Percentiles rank a stretch among this genome's conserved stretches.
Conservation (phyloP, 1,140 invertebrate genomes). For the Ceratina calcarata region DNA sequence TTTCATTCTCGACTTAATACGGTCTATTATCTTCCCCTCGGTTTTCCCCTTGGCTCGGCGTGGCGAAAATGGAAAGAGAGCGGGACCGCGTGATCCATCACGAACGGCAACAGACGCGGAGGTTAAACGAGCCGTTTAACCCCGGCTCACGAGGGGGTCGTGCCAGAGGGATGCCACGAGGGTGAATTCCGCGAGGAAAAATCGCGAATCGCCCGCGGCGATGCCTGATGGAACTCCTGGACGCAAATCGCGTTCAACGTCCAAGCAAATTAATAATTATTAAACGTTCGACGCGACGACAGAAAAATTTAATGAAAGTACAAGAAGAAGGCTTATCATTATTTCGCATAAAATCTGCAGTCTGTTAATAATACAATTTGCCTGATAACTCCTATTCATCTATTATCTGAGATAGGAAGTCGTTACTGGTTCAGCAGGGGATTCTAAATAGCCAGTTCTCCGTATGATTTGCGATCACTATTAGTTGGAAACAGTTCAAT, state of each 20-base stretch:
- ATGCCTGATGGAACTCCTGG: slow-evolving; percentile 1
- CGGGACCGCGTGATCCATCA: slow-evolving; percentile 39
- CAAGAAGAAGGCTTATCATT: no score
- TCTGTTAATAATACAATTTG: slow-evolving; percentile 31
- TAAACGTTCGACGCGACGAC: no score
- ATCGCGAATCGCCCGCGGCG: not conserved
- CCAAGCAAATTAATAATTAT: no score
- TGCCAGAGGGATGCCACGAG: not conserved
- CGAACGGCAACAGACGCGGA: slow-evolving; percentile 42
- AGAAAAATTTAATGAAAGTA: no score
- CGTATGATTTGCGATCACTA: no score
- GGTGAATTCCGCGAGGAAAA: not conserved
- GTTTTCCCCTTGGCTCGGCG: no score
- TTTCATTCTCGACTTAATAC: no score
- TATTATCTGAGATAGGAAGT: slow-evolving; percentile 15
- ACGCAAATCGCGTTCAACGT: no score
- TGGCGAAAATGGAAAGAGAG: not conserved
- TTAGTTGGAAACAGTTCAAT: no score
- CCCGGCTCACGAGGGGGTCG: slow-evolving; percentile 26
- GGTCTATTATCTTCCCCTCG: no score
- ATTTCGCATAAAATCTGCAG: no score
- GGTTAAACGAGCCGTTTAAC: slow-evolving; percentile 61
- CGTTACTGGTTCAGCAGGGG: not conserved
- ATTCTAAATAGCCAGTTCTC: not conserved
- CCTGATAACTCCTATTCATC: slow-evolving; percentile 25